Conservation (phyloP, 2,113 vertebrate genomes). For the Andinoacara biseriatus region DNA sequence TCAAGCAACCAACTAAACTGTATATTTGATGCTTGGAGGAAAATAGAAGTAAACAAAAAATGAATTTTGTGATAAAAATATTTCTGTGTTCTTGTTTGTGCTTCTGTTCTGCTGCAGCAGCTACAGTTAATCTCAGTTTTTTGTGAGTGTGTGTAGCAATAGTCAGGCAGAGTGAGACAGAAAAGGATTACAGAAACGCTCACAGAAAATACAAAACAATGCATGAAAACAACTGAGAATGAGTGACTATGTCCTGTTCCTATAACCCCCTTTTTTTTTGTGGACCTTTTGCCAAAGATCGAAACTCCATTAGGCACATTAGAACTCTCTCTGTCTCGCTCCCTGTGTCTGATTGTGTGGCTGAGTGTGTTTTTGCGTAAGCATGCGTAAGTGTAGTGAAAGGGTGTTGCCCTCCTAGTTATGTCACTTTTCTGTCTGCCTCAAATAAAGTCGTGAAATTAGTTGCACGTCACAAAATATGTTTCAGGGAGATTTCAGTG, state of each 20-base stretch:
- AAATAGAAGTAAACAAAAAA: background rate
- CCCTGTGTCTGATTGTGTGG: conserved; percentile 15
- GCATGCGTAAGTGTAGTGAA: conserved; percentile 1
- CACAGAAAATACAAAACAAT: background rate
- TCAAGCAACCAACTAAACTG: background rate
- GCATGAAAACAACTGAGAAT: background rate
- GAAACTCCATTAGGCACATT: conserved; percentile 40
- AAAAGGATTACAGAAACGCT: background rate
- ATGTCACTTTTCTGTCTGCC: conserved; percentile 47
- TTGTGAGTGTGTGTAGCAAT: background rate
- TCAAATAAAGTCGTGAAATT: conserved; percentile 46
- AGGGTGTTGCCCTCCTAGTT: background rate
- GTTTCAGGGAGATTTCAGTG: background rate
- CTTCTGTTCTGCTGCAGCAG: conserved; percentile 3
- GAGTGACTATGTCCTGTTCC: conserved; percentile 9
- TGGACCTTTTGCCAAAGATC: conserved; percentile 21
- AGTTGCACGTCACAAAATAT: background rate
- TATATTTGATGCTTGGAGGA: background rate
- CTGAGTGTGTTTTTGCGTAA: conserved; percentile 9
- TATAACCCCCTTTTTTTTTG: conserved; percentile 15
- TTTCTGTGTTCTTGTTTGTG: conserved; percentile 9
- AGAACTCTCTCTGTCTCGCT: conserved; percentile 13
- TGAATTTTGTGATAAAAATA: background rate
- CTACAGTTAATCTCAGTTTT: background rate
- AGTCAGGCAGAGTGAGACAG: conserved; percentile 14